Evolutionary conservation across 2,797 vertebrate species (phyloP).

Genomic region (Catamblyrhynchus diadema): DNA sequence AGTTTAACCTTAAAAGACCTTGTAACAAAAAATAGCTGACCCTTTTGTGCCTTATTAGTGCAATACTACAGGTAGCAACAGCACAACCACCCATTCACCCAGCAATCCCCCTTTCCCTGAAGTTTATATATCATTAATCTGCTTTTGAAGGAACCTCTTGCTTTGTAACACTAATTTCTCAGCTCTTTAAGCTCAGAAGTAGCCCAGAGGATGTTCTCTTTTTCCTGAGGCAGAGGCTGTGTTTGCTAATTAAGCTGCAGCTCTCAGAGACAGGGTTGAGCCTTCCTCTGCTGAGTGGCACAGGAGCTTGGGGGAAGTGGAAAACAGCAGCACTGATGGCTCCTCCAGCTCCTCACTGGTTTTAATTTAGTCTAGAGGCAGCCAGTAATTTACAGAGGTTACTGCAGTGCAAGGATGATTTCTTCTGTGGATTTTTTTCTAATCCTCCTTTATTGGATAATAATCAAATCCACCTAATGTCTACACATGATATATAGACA

Average conservation of each 20-base stretch:
- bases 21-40: not conserved
- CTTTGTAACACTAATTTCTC: not conserved
- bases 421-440: not conserved
- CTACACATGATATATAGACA: not conserved
- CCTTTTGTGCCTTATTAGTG: not conserved
- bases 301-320: not conserved
- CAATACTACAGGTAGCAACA: not conserved
- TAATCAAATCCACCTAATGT: not conserved
- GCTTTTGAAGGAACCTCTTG: not conserved
- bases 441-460: not conserved
- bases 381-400: not conserved
- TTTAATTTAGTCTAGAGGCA: not conserved
- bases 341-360: not conserved
- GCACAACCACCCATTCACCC: accelerated
- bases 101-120: not conserved
- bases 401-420: not conserved
- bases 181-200: not conserved
- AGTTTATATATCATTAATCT: not conserved
- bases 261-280: not conserved
- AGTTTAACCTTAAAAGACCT: not conserved
- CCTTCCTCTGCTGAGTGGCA: not conserved
- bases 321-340: too few relatives aligned
- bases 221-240: not conserved
- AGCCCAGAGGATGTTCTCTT: not conserved
- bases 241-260: not conserved